Conservation (phyloP, 2,113 vertebrate genomes). For the Takifugu flavidus region DNA sequence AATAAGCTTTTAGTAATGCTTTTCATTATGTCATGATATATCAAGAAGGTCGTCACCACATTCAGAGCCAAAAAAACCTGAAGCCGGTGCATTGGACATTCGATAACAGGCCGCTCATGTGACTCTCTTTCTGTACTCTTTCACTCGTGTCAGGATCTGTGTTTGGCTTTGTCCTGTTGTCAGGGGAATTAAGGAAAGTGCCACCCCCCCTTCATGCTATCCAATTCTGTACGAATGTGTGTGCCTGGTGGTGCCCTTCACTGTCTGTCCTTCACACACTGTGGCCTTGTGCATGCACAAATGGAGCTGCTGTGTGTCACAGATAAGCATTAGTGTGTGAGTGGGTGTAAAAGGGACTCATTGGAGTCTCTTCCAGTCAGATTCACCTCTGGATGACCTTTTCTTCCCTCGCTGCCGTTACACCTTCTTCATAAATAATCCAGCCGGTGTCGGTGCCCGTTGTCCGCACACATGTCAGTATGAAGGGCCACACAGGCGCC, state of each 20-base stretch:
- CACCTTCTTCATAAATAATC: constrained; percentile 67
- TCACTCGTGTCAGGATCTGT: constrained; percentile 7
- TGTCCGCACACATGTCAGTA: constrained; percentile 31
- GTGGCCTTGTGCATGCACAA: constrained; percentile 43
- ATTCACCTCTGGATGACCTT: constrained; percentile 67
- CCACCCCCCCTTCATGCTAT: constrained; percentile 12
- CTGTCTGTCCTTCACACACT: constrained; percentile 49
- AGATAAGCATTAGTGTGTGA: constrained; percentile 50
- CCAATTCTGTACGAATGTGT: constrained; percentile 18
- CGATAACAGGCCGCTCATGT: too few relatives aligned
- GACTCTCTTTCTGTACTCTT: background rate
- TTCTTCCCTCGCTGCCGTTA: constrained; percentile 49
- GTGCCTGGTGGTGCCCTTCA: constrained; percentile 39
- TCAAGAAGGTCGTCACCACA: too few relatives aligned
- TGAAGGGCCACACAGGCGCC: background rate
- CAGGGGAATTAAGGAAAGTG: constrained; percentile 44
- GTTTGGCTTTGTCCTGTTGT: constrained; percentile 36
- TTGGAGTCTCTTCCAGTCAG: constrained; percentile 33
- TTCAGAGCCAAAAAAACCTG: too few relatives aligned
- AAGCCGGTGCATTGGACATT: too few relatives aligned
- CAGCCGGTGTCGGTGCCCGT: constrained; percentile 27
- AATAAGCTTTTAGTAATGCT: too few relatives aligned
- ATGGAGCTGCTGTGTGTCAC: constrained; percentile 54
- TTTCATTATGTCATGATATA: too few relatives aligned
- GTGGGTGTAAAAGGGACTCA: constrained; percentile 13